phyloP scores from a whole-genome alignment of 2,888 invertebrate genomes.

The Ptychoptera contaminata region DNA sequence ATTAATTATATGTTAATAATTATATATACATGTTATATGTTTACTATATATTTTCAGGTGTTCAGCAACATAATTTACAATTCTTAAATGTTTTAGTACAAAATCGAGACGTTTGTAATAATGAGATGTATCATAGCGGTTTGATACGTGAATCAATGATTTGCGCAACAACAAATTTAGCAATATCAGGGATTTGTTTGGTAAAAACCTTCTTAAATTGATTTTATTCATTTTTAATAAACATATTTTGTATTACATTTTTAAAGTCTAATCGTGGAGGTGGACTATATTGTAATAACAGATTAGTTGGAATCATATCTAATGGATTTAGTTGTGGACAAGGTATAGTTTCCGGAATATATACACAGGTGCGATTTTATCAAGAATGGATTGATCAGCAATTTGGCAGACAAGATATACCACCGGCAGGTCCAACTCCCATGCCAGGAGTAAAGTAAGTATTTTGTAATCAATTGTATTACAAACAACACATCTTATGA shows the following conservation, averaged over 20 bases:
- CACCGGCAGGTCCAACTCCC: conserved; percentile 5
- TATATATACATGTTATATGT: too few species aligned
- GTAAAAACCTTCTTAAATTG: conserved; percentile 3
- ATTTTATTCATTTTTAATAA: not conserved
- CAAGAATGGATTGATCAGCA: not conserved
- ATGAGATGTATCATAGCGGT: not conserved
- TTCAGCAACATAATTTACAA: not conserved
- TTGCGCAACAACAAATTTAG: conserved; percentile 1
- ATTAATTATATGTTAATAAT: too few species aligned
- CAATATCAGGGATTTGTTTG: not conserved
- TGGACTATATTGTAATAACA: conserved; percentile 8
- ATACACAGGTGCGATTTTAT: not conserved
- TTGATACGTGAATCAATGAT: conserved; percentile 1
- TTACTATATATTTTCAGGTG: too few species aligned
- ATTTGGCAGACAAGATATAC: conserved; percentile 4
- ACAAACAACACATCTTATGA: too few species aligned
- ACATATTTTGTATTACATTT: not conserved
- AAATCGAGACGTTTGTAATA: conserved; percentile 5
- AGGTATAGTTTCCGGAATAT: not conserved
- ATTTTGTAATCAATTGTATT: too few species aligned
- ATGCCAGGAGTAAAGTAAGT: not conserved
- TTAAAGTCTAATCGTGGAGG: conserved; percentile 8
- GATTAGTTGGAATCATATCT: conserved; percentile 9
- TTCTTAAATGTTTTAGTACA: not conserved
- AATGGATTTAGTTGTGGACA: conserved; percentile 8